Conservation (phyloP, 2,888 invertebrate species). For the Dioctria rufipes region DNA sequence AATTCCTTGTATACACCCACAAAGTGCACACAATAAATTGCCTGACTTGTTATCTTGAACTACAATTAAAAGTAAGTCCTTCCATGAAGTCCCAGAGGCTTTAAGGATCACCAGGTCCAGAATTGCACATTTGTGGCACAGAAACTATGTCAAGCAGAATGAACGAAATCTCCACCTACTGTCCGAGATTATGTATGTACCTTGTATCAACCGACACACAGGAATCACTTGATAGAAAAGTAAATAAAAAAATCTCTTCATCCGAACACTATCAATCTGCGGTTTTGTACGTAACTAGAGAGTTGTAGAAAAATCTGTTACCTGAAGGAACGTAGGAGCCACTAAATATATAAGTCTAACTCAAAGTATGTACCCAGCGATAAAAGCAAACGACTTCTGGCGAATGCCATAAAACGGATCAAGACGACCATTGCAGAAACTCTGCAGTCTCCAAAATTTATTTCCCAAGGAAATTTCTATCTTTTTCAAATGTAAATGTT, state of each 20-base stretch:
- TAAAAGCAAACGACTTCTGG: constrained; percentile 49
- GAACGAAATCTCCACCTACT: not conserved
- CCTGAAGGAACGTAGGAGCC: constrained; percentile 45
- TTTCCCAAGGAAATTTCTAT: constrained; percentile 45
- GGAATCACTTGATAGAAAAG: constrained; percentile 25
- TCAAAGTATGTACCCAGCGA: constrained; percentile 33
- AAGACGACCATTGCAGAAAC: constrained; percentile 42
- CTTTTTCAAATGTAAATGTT: constrained; percentile 49
- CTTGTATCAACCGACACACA: not conserved
- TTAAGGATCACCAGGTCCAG: not conserved
- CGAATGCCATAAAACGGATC: constrained; percentile 49
- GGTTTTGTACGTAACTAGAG: constrained; percentile 1
- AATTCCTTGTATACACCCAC: no score
- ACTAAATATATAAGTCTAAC: constrained; percentile 20
- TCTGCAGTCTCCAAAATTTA: constrained; percentile 46
- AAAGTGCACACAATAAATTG: no score
- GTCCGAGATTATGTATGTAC: no score
- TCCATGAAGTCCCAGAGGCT: not conserved
- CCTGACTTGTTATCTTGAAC: no score
- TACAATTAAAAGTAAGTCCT: constrained; percentile 26
- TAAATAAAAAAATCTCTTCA: not conserved
- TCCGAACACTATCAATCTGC: constrained; percentile 22
- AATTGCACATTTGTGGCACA: constrained; percentile 14
- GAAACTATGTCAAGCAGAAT: not conserved
- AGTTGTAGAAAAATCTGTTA: constrained; percentile 24